A percentile compares a stretch with the other conserved stretches of the same genome.
Conservation (phyloP, 1,140 invertebrate species). For the Nebria ingens region DNA sequence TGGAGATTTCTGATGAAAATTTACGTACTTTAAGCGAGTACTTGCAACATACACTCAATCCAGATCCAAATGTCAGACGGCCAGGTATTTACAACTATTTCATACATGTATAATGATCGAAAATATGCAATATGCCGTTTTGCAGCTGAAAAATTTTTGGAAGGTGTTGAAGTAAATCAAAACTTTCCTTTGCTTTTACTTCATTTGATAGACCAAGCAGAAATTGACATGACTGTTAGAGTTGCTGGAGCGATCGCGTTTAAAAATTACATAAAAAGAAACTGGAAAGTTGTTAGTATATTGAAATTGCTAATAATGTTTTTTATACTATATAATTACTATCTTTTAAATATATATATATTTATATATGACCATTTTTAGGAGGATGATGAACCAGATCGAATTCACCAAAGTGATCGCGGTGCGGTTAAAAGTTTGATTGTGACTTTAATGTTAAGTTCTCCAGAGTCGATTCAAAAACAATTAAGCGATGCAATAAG, state of each 20-base stretch:
- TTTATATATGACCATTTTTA: constrained; percentile 32
- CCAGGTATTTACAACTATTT: constrained; percentile 55
- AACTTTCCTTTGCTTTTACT: constrained; percentile 84
- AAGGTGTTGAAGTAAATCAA: constrained; percentile 80
- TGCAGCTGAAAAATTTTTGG: constrained; percentile 84
- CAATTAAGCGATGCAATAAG: constrained; percentile 93
- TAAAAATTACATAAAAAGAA: constrained; percentile 93
- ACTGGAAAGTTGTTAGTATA: constrained; percentile 78
- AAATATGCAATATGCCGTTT: constrained; percentile 6
- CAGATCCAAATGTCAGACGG: constrained; percentile 66
- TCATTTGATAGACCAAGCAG: constrained; percentile 69
- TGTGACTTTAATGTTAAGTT: constrained; percentile 85
- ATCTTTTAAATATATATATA: neutral
- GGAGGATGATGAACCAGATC: constrained; percentile 70
- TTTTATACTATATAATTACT: neutral
- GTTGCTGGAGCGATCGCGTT: constrained; percentile 85
- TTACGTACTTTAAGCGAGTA: constrained; percentile 69
- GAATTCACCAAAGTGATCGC: constrained; percentile 72
- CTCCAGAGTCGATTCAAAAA: constrained; percentile 80
- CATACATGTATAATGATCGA: constrained; percentile 11
- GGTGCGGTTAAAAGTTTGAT: constrained; percentile 74
- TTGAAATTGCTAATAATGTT: neutral
- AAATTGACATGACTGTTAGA: constrained; percentile 69
- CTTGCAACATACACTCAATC: constrained; percentile 80
- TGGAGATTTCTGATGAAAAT: constrained; percentile 78